Evolutionary conservation across 2,888 invertebrate species (phyloP).

Genomic region (Drosophila robusta): DNA sequence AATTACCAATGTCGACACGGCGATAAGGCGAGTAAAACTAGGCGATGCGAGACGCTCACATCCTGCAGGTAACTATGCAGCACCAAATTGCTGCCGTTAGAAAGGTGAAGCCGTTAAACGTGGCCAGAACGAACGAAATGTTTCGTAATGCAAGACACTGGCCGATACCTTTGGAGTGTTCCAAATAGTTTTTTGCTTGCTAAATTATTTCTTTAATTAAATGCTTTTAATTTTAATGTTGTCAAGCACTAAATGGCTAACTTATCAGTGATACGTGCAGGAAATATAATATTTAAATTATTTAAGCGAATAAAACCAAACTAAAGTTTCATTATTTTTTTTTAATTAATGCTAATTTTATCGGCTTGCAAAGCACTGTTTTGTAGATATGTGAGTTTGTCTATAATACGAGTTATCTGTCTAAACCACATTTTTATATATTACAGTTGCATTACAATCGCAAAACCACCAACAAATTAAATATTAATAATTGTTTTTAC

Average conservation of each 20-base stretch:
- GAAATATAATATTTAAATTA: conserved; percentile 23
- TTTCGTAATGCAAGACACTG: conserved; percentile 44
- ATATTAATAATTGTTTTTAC: conserved; percentile 77
- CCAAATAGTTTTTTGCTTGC: conserved; percentile 50
- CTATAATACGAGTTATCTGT: conserved; percentile 36
- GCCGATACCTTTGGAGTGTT: conserved; percentile 18
- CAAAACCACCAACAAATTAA: conserved; percentile 72
- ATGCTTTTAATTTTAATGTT: conserved; percentile 70
- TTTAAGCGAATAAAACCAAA: background rate
- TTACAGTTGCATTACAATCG: conserved; percentile 59
- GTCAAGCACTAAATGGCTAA: conserved; percentile 47
- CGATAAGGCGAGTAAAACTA: conserved; percentile 59
- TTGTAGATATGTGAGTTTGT: background rate
- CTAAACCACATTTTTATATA: conserved; percentile 69
- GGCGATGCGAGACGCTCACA: conserved; percentile 46
- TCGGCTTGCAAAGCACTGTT: background rate
- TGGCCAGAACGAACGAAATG: conserved; percentile 47
- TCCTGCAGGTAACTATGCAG: conserved; percentile 56
- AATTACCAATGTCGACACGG: conserved; percentile 72
- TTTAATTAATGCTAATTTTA: background rate
- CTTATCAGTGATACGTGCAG: conserved; percentile 40
- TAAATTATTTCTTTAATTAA: conserved; percentile 77
- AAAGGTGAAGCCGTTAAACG: conserved; percentile 42
- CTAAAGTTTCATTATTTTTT: background rate
- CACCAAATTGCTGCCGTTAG: conserved; percentile 35